Percentiles rank a stretch among this genome's conserved stretches.
Conservation (phyloP, 2,888 invertebrate species). For the Chorisops tibialis region DNA sequence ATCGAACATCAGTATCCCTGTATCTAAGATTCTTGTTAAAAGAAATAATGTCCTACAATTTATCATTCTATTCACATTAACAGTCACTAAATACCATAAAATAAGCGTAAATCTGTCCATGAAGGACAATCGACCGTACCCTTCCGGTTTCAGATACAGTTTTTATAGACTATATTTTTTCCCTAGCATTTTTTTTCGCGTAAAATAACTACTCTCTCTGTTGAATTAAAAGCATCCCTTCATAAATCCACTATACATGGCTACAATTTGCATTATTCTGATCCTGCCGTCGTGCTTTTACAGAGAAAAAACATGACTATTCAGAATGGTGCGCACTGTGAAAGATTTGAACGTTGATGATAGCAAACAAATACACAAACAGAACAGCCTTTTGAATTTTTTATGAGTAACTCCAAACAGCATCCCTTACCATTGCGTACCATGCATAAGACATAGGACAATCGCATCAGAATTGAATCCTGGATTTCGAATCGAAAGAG, state of each 20-base stretch:
- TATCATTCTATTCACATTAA: conserved; percentile 3
- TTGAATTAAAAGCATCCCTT: conserved; percentile 20
- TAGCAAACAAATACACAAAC: conserved; percentile 17
- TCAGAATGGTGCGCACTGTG: no score
- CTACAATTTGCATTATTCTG: no score
- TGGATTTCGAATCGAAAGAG: neutral
- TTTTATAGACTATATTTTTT: conserved; percentile 3
- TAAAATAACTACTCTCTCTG: conserved; percentile 2
- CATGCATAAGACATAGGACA: neutral
- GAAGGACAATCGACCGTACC: conserved; percentile 6
- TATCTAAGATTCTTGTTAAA: no score
- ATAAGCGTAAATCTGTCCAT: conserved; percentile 22
- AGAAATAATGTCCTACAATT: conserved; percentile 10
- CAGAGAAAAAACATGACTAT: no score
- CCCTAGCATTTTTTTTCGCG: neutral
- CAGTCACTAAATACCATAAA: conserved; percentile 10
- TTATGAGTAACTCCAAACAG: conserved; percentile 8
- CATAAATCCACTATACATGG: conserved; percentile 3
- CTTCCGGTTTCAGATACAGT: conserved; percentile 8
- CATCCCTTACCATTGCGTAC: neutral
- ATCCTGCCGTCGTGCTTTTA: no score
- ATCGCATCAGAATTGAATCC: neutral
- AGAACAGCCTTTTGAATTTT: conserved; percentile 24
- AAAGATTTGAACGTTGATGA: no score
- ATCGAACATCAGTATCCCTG: no score